Evolutionary conservation across 2,888 invertebrate genomes (phyloP), one percentile per base, ranked within the genome.

Genomic region (Pediacus dermestoides): DNA sequence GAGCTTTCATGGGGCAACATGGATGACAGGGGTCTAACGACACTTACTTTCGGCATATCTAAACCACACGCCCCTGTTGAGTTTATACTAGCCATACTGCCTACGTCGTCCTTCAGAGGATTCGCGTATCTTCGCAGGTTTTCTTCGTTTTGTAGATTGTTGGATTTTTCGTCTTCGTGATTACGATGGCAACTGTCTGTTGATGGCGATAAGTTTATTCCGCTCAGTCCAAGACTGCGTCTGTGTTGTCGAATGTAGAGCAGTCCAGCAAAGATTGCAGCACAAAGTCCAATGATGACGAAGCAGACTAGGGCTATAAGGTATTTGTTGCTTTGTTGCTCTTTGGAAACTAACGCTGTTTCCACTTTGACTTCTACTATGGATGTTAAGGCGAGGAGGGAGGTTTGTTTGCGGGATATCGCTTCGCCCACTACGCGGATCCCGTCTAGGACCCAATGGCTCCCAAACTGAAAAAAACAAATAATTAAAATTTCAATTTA

Each of bases 61-160:
- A 70, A 44, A 9, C 61, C 64, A 34, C 64, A 62, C 6, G 60
- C 55, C 4, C 55, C 54, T 3, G 60, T 53, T 3, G 64, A 61
- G 34, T 63, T 61, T 11, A 64, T 61, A 42, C 61, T 63, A 2
- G 58, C 64, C 52, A 65, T 44, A 36, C 60, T 62, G 21, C 64
- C 57, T 12, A 78, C 70, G 34, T 68, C 54, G 75, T 74, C 48
- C 68, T 75, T 44, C 65, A 72, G 46, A 68, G 68, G 68, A 52
- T 68, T 68, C 11, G 68, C 66, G 44, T 68, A 68, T 48, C 89
- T 78, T 34, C 90, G 77, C 40, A 92, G 73, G 64, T 90, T 91
- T 68, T 92, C 91, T 64, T 90, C 89, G 67, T 90, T 91, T 70
- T 92, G 91, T 40, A 89, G 70, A 68, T 92, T 92, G 68, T 92